Percentiles rank a stretch among this genome's conserved stretches.
Evolutionary conservation across 2,113 vertebrate species (phyloP).

Genomic region (Aptenodytes patagonicus): DNA sequence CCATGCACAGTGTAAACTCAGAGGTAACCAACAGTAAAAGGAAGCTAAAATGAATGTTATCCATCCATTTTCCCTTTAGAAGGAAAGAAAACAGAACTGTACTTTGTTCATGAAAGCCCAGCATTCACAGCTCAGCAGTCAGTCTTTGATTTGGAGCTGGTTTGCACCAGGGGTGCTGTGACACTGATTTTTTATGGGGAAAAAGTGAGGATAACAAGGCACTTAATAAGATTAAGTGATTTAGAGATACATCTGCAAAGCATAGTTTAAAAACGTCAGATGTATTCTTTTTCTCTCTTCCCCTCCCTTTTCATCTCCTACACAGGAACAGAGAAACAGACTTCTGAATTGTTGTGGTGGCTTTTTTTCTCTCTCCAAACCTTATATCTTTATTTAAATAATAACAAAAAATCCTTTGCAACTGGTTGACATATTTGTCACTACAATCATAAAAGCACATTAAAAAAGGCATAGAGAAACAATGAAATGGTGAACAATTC

Average conservation of each 20-base stretch:
- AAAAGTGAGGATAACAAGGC: slow-evolving; percentile 24
- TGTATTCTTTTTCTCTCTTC: neutral
- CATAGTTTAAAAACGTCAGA: neutral
- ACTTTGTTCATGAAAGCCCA: slow-evolving; percentile 26
- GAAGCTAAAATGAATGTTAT: neutral
- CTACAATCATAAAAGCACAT: neutral
- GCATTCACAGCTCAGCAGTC: slow-evolving; percentile 3
- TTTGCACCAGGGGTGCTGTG: neutral
- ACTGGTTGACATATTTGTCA: neutral
- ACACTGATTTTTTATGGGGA: neutral
- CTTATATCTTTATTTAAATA: neutral
- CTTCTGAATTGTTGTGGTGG: neutral
- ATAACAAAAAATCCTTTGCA: neutral
- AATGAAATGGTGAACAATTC: neutral
- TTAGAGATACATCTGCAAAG: slow-evolving; percentile 27
- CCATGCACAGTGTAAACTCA: neutral
- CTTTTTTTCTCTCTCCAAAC: neutral
- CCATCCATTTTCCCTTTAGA: neutral
- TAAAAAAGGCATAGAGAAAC: neutral
- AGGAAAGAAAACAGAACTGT: neutral
- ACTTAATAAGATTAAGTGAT: slow-evolving; percentile 51
- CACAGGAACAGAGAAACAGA: neutral
- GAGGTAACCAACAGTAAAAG: neutral
- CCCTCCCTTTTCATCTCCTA: neutral
- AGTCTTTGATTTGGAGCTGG: slow-evolving; percentile 38